Evolutionary conservation across 53 echinoderm and acorn worm species (phyloP).

Genomic region (Hippasteria phrygiana): DNA sequence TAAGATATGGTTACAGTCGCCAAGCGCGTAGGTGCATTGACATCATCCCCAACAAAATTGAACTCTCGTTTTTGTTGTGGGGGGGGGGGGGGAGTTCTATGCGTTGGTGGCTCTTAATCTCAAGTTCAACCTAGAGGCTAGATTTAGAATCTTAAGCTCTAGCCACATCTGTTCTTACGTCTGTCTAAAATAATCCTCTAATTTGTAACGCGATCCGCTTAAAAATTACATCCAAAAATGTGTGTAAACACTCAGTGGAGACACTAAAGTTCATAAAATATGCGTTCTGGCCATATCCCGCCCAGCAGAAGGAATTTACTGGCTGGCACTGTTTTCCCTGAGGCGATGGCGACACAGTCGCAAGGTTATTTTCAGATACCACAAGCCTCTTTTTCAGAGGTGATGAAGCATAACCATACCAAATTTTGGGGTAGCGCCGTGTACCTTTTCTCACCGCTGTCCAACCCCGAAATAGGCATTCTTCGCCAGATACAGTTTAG

Average conservation of each 20-base stretch:
- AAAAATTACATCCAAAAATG: conserved; percentile 9
- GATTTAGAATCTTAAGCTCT: not conserved
- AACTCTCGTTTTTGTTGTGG: not conserved
- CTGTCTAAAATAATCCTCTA: not conserved
- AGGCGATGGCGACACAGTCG: conserved; percentile 6
- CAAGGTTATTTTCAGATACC: conserved; percentile 59
- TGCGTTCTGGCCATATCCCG: not conserved
- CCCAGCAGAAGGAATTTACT: not conserved
- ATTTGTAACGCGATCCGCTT: conserved; percentile 9
- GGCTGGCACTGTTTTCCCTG: not conserved
- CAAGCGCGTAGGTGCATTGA: conserved; percentile 62
- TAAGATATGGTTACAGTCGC: conserved; percentile 65
- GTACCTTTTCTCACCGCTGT: not conserved
- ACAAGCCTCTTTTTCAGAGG: conserved; percentile 2
- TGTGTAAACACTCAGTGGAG: not conserved
- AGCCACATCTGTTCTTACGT: not conserved
- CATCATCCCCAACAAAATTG: conserved; percentile 1
- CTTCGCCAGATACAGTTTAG: conserved; percentile 3
- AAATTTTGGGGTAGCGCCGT: not conserved
- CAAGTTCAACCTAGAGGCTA: no score
- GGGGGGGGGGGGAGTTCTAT: not conserved
- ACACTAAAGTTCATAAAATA: conserved; percentile 30
- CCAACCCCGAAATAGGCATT: conserved; percentile 21
- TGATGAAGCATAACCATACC: conserved; percentile 51
- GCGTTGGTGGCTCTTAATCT: no score